phyloP scores from a whole-genome alignment of 2,888 invertebrate genomes.

The Melipona bicolor region DNA sequence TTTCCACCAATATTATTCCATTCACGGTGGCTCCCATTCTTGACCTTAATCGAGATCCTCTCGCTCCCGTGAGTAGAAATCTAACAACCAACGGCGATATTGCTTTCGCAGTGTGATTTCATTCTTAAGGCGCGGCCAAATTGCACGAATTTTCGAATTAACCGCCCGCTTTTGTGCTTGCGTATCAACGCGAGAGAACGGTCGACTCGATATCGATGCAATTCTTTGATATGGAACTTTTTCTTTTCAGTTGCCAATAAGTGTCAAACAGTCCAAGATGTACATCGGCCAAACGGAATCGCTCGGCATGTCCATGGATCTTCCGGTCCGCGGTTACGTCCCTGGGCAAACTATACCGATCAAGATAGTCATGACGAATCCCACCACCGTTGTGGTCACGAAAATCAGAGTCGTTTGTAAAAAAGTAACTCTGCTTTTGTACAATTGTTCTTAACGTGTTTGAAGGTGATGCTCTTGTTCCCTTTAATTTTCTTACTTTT shows the following conservation, averaged over 20 bases:
- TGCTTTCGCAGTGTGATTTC: slow-evolving; percentile 43
- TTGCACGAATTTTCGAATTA: slow-evolving; percentile 7
- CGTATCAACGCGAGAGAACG: background rate
- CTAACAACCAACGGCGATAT: slow-evolving; percentile 45
- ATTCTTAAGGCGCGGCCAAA: background rate
- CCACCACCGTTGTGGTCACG: slow-evolving; percentile 74
- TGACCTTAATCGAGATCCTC: slow-evolving; percentile 84
- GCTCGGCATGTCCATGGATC: slow-evolving; percentile 72
- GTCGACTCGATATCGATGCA: background rate
- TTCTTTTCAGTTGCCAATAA: slow-evolving; percentile 74
- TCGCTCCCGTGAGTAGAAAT: slow-evolving; percentile 76
- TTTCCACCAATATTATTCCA: slow-evolving; percentile 78
- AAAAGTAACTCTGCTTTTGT: slow-evolving; percentile 69
- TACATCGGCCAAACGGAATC: slow-evolving; percentile 79
- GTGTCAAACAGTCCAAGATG: slow-evolving; percentile 72
- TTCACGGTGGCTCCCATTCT: slow-evolving; percentile 84
- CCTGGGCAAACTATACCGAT: slow-evolving; percentile 81
- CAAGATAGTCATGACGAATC: slow-evolving; percentile 77
- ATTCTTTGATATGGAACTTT: background rate
- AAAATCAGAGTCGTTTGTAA: slow-evolving; percentile 78
- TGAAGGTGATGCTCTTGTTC: background rate
- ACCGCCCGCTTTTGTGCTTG: background rate
- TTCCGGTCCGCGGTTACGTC: slow-evolving; percentile 81
- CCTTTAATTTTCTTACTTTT: background rate
- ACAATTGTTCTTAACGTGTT: background rate